Conservation (phyloP, 2,888 invertebrate species). For the Eupithecia subumbrata region DNA sequence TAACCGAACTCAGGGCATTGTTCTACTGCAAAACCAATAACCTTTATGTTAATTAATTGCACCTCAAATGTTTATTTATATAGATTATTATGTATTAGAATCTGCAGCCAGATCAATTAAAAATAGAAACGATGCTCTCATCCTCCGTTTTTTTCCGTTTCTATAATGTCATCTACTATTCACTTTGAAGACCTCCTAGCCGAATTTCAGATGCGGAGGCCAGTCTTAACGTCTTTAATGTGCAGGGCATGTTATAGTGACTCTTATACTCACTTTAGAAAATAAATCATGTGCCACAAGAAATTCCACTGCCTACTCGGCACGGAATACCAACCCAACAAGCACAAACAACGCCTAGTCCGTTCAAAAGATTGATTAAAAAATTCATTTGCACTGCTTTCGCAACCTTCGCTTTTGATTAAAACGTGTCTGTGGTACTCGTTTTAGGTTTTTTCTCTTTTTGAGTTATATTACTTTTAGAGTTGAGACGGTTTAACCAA, state of each 20-base stretch:
- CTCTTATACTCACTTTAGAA: not conserved
- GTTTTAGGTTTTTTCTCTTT: conserved; percentile 8
- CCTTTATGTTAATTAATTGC: no score
- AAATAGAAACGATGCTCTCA: not conserved
- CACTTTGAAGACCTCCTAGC: not conserved
- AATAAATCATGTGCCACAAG: conserved; percentile 7
- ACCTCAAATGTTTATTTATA: no score
- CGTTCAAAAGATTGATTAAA: conserved; percentile 31
- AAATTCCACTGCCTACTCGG: not conserved
- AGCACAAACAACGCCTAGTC: conserved; percentile 11
- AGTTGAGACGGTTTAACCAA: not conserved
- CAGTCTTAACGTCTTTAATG: no score
- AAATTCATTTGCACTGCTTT: conserved; percentile 33
- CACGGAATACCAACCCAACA: conserved; percentile 16
- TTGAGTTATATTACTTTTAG: not conserved
- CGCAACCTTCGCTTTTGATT: conserved; percentile 25
- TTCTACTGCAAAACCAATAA: not conserved
- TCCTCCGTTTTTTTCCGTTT: no score
- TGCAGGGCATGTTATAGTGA: not conserved
- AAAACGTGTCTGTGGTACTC: conserved; percentile 11
- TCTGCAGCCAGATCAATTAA: not conserved
- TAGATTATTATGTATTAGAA: not conserved
- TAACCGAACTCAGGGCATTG: not conserved
- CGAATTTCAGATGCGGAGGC: no score
- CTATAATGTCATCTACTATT: not conserved